Evolutionary conservation across 2,113 vertebrate species (phyloP).

Genomic region (Sigmodon hispidus): DNA sequence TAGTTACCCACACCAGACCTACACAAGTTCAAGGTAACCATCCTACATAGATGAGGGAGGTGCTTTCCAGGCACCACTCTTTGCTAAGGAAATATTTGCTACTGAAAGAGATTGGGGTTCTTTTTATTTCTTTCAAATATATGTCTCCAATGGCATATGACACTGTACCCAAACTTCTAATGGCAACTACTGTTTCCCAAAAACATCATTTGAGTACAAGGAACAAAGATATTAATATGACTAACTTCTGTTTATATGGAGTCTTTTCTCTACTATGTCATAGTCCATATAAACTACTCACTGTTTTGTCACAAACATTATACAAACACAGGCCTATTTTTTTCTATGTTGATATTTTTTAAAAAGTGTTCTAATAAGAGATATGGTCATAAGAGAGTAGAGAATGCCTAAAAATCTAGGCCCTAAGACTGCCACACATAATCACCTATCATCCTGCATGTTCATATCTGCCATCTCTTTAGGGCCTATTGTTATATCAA

Average conservation of each 20-base stretch:
- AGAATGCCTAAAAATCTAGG: background rate
- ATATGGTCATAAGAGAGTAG: conserved; percentile 32
- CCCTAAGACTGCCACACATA: background rate
- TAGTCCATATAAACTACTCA: background rate
- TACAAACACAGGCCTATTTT: background rate
- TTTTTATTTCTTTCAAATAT: background rate
- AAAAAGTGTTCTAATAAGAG: conserved; percentile 24
- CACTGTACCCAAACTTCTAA: background rate
- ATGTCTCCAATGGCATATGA: background rate
- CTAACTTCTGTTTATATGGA: background rate
- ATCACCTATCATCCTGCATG: background rate
- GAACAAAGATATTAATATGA: background rate
- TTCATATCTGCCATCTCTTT: background rate
- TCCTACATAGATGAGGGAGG: background rate
- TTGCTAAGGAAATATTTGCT: background rate
- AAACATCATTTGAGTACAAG: background rate
- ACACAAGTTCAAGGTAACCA: background rate
- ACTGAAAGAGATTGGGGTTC: background rate
- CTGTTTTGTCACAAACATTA: background rate
- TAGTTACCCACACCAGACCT: background rate
- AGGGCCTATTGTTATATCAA: background rate
- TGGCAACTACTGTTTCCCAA: background rate
- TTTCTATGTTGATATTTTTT: background rate
- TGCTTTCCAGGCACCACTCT: background rate
- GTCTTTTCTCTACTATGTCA: background rate